Conservation (phyloP, 1,140 invertebrate genomes). For the Bilobella aurantiaca region DNA sequence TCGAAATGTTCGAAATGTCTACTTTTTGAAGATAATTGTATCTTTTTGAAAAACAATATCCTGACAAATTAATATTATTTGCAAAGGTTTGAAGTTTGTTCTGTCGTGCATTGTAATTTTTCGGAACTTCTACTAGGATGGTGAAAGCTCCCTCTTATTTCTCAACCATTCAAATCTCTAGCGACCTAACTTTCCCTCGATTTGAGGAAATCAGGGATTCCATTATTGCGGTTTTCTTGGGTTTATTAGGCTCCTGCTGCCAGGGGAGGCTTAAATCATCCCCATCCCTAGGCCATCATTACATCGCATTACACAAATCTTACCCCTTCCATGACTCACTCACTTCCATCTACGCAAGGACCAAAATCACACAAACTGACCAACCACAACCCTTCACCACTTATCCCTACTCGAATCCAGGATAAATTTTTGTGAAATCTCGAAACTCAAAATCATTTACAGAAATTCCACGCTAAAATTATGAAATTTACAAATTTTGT, state of each 20-base stretch:
- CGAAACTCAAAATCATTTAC: not conserved
- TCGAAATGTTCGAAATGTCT: no score
- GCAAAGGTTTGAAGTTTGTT: not conserved
- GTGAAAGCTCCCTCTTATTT: not conserved
- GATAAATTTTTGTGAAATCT: no score
- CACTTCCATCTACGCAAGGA: no score
- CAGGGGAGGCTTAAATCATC: not conserved
- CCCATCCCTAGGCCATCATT: not conserved
- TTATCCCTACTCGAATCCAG: no score
- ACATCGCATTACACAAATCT: not conserved
- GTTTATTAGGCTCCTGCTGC: not conserved
- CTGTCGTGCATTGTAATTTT: not conserved
- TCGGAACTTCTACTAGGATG: not conserved
- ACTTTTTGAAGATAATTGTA: not conserved
- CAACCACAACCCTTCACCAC: no score
- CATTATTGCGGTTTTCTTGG: not conserved
- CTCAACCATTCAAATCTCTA: no score
- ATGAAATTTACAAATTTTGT: not conserved
- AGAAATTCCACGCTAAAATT: not conserved
- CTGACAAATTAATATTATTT: conserved; percentile 22
- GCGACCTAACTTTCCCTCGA: not conserved
- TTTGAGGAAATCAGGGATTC: not conserved
- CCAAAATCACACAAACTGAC: no score
- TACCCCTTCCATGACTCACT: not conserved
- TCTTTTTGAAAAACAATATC: conserved; percentile 20